Conservation (phyloP, 2,113 vertebrate genomes). For the Oriolus oriolus region DNA sequence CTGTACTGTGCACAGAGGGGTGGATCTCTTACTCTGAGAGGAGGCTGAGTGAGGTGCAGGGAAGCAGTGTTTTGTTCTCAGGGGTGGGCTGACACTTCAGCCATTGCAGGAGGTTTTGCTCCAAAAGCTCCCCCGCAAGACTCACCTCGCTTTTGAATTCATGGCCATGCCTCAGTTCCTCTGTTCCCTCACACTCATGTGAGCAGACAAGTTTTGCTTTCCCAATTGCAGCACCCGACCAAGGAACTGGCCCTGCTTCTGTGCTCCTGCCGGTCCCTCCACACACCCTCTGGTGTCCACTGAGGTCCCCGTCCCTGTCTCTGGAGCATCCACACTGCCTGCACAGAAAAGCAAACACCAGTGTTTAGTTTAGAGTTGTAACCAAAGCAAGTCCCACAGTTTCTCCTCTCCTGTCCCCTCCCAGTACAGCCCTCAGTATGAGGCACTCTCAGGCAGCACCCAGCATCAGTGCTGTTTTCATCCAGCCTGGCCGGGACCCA, state of each 20-base stretch:
- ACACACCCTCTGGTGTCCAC: fast-evolving
- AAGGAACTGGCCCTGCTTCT: not conserved
- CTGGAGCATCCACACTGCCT: not conserved
- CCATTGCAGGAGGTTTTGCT: not conserved
- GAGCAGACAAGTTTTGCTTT: not conserved
- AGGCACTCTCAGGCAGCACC: not conserved
- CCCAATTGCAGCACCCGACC: fast-evolving
- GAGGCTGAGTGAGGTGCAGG: not conserved
- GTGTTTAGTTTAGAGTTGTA: not conserved
- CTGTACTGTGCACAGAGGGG: not conserved
- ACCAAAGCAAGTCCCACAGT: not conserved
- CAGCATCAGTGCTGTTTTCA: not conserved
- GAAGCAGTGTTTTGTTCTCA: not conserved
- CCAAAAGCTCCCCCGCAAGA: fast-evolving
- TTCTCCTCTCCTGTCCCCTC: not conserved
- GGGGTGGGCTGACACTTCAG: no score
- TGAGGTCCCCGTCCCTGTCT: fast-evolving
- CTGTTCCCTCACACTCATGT: fast-evolving
- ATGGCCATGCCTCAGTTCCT: not conserved
- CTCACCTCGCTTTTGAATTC: not conserved
- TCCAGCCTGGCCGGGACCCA: no score
- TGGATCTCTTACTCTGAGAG: not conserved
- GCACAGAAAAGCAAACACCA: not conserved
- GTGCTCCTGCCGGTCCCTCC: not conserved
- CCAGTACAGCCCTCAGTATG: fast-evolving